phyloP scores from a whole-genome alignment of 2,888 invertebrate species.

The Mesoligia furuncula region DNA sequence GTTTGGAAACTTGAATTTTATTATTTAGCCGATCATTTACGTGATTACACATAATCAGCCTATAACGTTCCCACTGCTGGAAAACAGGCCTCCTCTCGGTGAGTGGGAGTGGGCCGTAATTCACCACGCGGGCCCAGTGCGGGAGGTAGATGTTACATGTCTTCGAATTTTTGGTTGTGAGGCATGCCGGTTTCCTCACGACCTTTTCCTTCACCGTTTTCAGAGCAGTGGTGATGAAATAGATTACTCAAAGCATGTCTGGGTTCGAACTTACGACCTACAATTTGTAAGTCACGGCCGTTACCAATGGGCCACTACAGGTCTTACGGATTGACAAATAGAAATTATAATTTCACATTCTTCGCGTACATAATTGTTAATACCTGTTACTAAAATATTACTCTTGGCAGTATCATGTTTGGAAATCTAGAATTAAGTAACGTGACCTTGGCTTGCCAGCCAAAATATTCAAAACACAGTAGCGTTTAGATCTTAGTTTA shows the following conservation, averaged over 20 bases:
- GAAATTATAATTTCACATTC: constrained; percentile 56
- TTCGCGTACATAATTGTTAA: constrained; percentile 60
- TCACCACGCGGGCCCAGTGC: background rate
- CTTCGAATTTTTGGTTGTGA: background rate
- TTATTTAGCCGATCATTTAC: too few relatives aligned
- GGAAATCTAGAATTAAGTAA: constrained; percentile 70
- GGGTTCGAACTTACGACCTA: background rate
- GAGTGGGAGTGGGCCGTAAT: background rate
- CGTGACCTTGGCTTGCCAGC: constrained; percentile 61
- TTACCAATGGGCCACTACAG: background rate
- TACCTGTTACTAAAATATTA: constrained; percentile 58
- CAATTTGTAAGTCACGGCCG: background rate
- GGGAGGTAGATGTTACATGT: background rate
- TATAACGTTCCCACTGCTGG: background rate
- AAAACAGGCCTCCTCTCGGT: background rate
- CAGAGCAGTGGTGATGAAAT: background rate
- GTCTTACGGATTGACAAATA: constrained; percentile 52
- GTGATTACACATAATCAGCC: constrained; percentile 30
- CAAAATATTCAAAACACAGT: constrained; percentile 58
- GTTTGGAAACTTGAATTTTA: background rate
- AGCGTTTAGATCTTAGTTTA: constrained; percentile 45
- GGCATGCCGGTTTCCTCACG: background rate
- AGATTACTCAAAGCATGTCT: background rate
- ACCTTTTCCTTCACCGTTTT: too few relatives aligned
- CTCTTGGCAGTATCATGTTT: constrained; percentile 62